Percentiles rank a stretch among this genome's conserved stretches.
These are phyloP conservation scores for Gobiocypris rarus DNA, from an alignment of 2,113 vertebrate genomes.

Conservation along the genomic window DNA sequence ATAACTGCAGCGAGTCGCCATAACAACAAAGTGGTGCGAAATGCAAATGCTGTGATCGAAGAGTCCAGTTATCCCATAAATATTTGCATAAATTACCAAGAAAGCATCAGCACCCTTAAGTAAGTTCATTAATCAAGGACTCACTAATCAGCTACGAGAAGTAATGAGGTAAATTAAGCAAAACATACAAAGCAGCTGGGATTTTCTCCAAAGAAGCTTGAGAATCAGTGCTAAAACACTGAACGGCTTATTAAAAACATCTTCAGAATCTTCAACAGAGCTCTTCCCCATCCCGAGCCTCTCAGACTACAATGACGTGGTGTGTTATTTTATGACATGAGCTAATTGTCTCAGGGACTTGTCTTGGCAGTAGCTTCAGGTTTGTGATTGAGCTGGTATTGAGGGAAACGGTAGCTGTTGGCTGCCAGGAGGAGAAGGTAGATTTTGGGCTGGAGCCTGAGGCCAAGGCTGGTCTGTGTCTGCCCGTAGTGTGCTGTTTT, in stretches of 20 bases:
- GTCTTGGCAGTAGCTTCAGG: conserved; percentile 62
- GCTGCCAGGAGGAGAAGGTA: conserved; percentile 61
- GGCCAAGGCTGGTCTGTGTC: conserved; percentile 43
- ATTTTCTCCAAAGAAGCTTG: conserved; percentile 19
- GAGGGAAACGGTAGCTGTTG: conserved; percentile 69
- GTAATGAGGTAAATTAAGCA: conserved; percentile 44
- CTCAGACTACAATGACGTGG: conserved; percentile 62
- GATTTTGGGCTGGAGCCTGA: conserved; percentile 43
- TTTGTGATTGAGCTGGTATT: conserved; percentile 67
- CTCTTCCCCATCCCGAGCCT: conserved; percentile 31
- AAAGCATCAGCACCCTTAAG: conserved; percentile 30
- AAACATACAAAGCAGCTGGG: conserved; percentile 30
- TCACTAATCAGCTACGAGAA: conserved; percentile 18
- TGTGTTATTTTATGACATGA: conserved; percentile 72
- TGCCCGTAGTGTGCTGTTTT: conserved; percentile 29
- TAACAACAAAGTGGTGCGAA: conserved; percentile 10
- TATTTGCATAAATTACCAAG: conserved; percentile 26
- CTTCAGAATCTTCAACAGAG: conserved; percentile 34
- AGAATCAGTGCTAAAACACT: conserved; percentile 2
- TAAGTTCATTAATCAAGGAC: conserved; percentile 42
- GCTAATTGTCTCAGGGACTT: conserved; percentile 74
- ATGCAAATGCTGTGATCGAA: conserved; percentile 30
- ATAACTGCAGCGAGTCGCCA: background rate
- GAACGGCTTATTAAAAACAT: conserved; percentile 34
- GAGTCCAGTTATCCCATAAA: conserved; percentile 21